Evolutionary conservation across 1,140 invertebrate genomes (phyloP).

Genomic region (Pteromalus puparum): DNA sequence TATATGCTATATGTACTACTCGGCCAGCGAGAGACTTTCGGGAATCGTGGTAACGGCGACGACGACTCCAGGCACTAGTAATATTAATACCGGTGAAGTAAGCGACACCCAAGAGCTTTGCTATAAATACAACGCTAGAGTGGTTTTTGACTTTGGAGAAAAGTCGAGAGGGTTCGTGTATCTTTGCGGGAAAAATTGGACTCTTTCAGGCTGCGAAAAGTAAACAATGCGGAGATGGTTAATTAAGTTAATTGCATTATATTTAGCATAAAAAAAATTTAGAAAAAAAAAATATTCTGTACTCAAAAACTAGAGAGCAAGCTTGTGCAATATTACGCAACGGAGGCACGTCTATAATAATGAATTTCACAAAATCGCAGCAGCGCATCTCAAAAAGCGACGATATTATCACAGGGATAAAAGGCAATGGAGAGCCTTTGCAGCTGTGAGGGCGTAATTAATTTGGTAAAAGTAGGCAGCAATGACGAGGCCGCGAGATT

Average conservation of each 20-base stretch:
- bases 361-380: background rate
- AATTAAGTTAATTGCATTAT: no score
- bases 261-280: no score
- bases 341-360: background rate
- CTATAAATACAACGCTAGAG: conserved; percentile 8
- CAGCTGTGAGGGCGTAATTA: conserved; percentile 17
- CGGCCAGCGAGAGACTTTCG: background rate
- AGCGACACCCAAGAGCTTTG: background rate
- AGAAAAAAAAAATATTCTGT: no score
- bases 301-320: no score
- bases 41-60: background rate
- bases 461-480: conserved; percentile 32
- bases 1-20: background rate
- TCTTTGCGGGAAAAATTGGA: background rate
- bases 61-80: conserved; percentile 14
- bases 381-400: conserved; percentile 30
- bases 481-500: conserved; percentile 25
- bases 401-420: conserved; percentile 27
- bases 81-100: conserved; percentile 49
- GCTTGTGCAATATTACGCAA: no score
- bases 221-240: no score
- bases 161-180: background rate
- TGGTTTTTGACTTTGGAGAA: background rate
- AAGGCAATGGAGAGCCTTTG: conserved; percentile 14
- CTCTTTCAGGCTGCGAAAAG: background rate